Evolutionary conservation across 2,797 vertebrate genomes (phyloP).

Genomic region (Limnodromus scolopaceus): DNA sequence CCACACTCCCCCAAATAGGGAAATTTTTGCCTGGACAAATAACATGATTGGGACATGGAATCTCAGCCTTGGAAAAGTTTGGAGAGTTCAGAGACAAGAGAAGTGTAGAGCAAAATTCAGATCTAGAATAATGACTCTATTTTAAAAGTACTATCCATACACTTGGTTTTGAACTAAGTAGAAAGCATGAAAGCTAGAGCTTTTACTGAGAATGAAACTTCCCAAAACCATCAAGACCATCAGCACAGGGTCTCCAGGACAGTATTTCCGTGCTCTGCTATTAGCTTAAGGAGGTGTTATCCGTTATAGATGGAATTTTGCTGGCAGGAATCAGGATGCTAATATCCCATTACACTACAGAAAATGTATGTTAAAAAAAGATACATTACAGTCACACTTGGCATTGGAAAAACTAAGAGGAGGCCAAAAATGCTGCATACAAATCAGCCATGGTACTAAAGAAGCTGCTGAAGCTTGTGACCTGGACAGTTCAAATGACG

Average conservation of each 20-base stretch:
- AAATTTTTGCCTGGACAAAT: background rate
- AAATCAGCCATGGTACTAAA: background rate
- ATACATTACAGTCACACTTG: background rate
- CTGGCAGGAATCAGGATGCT: background rate
- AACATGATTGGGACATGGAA: background rate
- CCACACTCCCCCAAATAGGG: background rate
- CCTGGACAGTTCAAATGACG: background rate
- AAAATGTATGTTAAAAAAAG: background rate
- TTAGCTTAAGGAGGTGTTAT: background rate
- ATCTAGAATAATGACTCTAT: background rate
- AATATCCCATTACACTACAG: background rate
- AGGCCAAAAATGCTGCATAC: background rate
- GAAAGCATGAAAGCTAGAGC: background rate
- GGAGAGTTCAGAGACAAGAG: background rate
- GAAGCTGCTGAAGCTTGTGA: background rate
- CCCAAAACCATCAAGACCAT: background rate
- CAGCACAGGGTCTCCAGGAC: background rate
- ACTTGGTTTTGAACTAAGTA: background rate
- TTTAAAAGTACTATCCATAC: background rate
- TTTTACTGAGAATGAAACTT: background rate
- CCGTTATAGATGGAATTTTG: background rate
- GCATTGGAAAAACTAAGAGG: background rate
- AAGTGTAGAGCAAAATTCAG: background rate
- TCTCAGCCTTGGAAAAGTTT: background rate
- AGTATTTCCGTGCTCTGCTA: background rate